A percentile compares a stretch with the other conserved stretches of the same genome.
These are phyloP conservation scores for Triplophysa yarkandensis DNA, from an alignment of 2,797 vertebrate species.

Conservation along the genomic window DNA sequence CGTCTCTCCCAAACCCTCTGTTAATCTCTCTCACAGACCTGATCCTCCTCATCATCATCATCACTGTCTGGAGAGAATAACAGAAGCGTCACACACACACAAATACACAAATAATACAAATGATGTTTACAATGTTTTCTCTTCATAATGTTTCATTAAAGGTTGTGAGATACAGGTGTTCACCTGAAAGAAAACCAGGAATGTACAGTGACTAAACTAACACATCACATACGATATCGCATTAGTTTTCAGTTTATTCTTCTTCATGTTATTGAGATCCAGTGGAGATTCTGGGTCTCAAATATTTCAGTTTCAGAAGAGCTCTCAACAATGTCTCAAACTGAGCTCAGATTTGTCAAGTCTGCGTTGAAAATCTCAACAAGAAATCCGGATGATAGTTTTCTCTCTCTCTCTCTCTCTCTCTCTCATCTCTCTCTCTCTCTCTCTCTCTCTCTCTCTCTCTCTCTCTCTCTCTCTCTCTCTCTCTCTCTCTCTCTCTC, in stretches of 20 bases:
- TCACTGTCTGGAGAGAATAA: slow-evolving; percentile 55
- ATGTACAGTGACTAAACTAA: neutral
- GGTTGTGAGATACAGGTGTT: neutral
- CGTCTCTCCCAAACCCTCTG: slow-evolving; percentile 22
- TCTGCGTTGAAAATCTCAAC: no score
- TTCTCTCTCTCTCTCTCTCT: neutral
- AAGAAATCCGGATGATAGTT: neutral
- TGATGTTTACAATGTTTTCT: neutral
- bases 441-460: neutral
- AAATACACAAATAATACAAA: no score
- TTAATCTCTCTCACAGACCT: slow-evolving; percentile 34
- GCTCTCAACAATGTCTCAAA: no score
- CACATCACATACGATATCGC: neutral
- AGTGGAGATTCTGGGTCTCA: no score
- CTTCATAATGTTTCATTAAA: neutral
- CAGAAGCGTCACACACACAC: neutral
- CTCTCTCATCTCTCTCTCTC: no score
- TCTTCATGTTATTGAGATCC: no score
- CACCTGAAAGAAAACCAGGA: neutral
- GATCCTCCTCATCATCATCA: no score
- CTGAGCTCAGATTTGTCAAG: no score
- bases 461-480: neutral
- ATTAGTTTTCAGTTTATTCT: no score
- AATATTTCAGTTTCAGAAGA: no score
- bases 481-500: no score